phyloP scores from a whole-genome alignment of 2,888 invertebrate genomes.

The Euzophera pinguis region DNA sequence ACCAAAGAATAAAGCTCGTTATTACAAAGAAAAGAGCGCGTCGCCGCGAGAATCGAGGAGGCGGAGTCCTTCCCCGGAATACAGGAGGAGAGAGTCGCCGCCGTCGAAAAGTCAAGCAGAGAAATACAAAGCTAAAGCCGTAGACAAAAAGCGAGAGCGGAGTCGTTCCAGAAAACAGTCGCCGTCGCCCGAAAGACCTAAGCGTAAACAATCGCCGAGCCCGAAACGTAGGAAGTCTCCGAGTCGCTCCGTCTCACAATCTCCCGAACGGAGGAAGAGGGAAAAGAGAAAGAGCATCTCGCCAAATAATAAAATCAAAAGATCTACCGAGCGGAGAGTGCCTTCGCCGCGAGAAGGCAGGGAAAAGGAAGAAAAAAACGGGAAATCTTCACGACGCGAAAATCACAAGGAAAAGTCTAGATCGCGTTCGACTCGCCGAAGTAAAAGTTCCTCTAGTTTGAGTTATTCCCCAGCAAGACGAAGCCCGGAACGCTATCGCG shows the following conservation, averaged over 20 bases:
- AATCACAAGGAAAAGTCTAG: constrained; percentile 39
- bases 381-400: constrained; percentile 33
- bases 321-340: constrained; percentile 35
- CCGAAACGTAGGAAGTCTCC: constrained; percentile 26
- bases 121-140: constrained; percentile 42
- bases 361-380: constrained; percentile 31
- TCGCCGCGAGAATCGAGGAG: constrained; percentile 23
- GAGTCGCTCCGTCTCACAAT: constrained; percentile 50
- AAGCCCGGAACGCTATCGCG: constrained; percentile 84
- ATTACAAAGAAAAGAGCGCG: constrained; percentile 38
- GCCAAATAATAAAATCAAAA: constrained; percentile 43
- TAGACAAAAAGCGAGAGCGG: constrained; percentile 38
- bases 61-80: constrained; percentile 29
- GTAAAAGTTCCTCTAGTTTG: constrained; percentile 77
- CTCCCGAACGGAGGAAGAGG: constrained; percentile 39
- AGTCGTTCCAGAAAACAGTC: constrained; percentile 42
- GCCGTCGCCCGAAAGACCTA: constrained; percentile 34
- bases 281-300: constrained; percentile 43
- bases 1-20: constrained; percentile 38
- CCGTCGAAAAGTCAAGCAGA: constrained; percentile 38
- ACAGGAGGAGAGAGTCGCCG: constrained; percentile 42
- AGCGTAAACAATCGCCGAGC: constrained; percentile 32
- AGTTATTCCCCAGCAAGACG: constrained; percentile 85
- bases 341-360: constrained; percentile 27
- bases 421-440: constrained; percentile 53